Evolutionary conservation across 2,888 invertebrate species (phyloP).

Genomic region (Trachelus troglodyta): DNA sequence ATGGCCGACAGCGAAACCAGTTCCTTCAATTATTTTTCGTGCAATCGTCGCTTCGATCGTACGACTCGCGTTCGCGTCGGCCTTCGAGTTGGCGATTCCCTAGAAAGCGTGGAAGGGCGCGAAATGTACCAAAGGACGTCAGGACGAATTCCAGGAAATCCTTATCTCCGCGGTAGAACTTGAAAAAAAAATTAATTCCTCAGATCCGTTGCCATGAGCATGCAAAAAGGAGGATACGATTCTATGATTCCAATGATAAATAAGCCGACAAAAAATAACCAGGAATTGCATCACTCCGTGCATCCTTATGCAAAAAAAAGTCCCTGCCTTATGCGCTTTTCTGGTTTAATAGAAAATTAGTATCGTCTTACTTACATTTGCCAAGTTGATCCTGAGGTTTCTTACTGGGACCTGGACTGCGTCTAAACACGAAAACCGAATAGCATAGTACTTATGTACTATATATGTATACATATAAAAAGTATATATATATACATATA

Average conservation of each 20-base stretch:
- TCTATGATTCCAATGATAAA: not conserved
- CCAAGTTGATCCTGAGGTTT: slow-evolving; percentile 2
- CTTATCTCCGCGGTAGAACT: not conserved
- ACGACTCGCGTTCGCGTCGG: not conserved
- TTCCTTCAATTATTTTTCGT: slow-evolving; percentile 28
- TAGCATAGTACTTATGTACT: slow-evolving; percentile 45
- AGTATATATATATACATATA: slow-evolving; percentile 2
- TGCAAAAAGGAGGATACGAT: not conserved
- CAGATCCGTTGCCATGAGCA: not conserved
- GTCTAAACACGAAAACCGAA: slow-evolving; percentile 60
- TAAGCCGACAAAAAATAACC: not conserved
- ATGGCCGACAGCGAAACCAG: slow-evolving; percentile 27
- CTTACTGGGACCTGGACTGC: slow-evolving; percentile 45
- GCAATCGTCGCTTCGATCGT: slow-evolving; percentile 1
- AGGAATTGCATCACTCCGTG: not conserved
- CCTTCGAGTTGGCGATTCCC: not conserved
- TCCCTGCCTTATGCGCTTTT: not conserved
- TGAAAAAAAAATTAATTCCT: not conserved
- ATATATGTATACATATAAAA: slow-evolving; percentile 6
- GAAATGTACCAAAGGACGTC: not conserved
- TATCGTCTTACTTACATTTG: slow-evolving; percentile 50
- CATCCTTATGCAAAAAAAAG: not conserved
- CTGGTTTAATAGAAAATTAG: slow-evolving; percentile 56
- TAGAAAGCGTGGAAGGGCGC: not conserved
- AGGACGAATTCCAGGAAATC: not conserved